Evolutionary conservation across 2,113 vertebrate species (phyloP).

Genomic region (Ophthalmolycus amberensis): DNA sequence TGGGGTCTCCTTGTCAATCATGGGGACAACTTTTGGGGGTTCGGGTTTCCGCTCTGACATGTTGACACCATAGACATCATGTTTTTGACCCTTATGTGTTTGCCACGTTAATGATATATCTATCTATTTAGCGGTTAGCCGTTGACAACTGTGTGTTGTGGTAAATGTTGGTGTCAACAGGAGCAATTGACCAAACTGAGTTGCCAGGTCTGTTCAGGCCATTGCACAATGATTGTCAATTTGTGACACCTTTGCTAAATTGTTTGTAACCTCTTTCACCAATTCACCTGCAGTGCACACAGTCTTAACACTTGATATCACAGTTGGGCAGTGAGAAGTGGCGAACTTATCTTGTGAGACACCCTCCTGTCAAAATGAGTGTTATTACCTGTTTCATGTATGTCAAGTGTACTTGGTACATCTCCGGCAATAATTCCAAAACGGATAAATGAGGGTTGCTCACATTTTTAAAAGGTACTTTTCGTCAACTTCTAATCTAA

Average conservation of each 20-base stretch:
- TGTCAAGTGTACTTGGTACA: background rate
- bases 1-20: constrained; percentile 1
- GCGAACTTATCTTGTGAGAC: background rate
- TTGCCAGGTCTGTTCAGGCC: background rate
- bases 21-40: background rate
- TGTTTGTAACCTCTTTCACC: background rate
- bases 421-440: background rate
- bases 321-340: background rate
- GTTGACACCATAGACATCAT: background rate
- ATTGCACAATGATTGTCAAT: background rate
- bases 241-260: background rate
- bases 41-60: background rate
- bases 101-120: background rate
- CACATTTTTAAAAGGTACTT: too few relatives aligned
- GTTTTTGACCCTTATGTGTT: background rate
- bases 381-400: background rate
- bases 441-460: too few relatives aligned
- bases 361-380: background rate
- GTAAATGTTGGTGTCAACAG: background rate
- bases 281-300: background rate
- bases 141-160: background rate
- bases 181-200: background rate
- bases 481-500: background rate
- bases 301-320: background rate
- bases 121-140: background rate